Evolutionary conservation across 2,113 vertebrate species (phyloP), one percentile per base, ranked within the genome.

Genomic region (Notarius lentiginosus): DNA sequence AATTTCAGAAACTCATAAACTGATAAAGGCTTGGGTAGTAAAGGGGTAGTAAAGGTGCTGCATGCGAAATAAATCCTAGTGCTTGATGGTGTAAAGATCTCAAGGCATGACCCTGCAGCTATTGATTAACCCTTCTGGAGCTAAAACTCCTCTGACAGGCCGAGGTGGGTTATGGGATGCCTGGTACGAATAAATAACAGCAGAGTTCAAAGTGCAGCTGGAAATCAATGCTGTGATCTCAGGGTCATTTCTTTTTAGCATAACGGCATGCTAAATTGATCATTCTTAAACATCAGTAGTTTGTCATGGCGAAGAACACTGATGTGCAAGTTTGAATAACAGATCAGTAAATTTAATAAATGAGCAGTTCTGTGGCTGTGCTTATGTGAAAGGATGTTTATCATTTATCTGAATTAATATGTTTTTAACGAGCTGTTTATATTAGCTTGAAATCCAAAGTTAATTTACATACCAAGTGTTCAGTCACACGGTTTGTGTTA

Each of bases 61-160:
- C 9, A 15, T 66, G 47, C 10, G 9, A 14, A 73, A 72, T 72
- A 72, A 72, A 82, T 58, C 65, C 22, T 24, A 47, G 18, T 47
- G 27, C 73, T 61, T 82, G 41, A 76, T 49, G 60, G 15, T 66
- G 49, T 27, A 81, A 79, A 86, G 82, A 81, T 85, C 49, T 65
- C 24, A 79, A 79, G 65, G 22, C 5, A 81, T 83, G 83, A 91
- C 90, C 77, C 85, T 22, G 34, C 12, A 12, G 53, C 12, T 84
- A 92, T 92, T 89, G 92, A 94, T 92, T 90, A 84, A 91, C 72
- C 85, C 82, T 90, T 89, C 91, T 60, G 49, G 80, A 56, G 79
- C 79, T 80, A 18, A 75, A 89, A 61, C 65, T 75, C 53, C 41
- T 81, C 56, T 82, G 86, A 90, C 89, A 86, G 80, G 88, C 85